Evolutionary conservation across 2,113 vertebrate species (phyloP).

Genomic region (Brachyhypopomus gauderio): DNA sequence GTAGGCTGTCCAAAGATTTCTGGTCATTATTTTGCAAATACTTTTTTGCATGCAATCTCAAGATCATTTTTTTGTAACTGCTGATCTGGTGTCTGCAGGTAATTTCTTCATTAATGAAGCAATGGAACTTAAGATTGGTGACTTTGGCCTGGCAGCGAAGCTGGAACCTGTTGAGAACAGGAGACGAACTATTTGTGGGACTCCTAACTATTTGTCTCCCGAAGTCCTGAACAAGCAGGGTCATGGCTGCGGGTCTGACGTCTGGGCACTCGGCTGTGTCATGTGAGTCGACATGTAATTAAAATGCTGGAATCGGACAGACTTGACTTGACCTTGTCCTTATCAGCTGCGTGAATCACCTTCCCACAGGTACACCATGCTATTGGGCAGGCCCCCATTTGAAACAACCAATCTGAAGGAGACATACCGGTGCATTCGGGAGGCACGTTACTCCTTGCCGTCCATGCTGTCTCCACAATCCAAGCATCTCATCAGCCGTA

Average conservation of each 20-base stretch:
- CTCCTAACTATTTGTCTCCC: conserved; percentile 86
- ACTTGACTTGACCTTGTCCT: background rate
- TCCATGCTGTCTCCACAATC: conserved; percentile 81
- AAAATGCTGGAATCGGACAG: background rate
- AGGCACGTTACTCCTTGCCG: conserved; percentile 83
- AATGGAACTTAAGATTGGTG: conserved; percentile 86
- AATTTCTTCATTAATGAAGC: conserved; percentile 87
- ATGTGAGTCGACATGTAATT: conserved; percentile 76
- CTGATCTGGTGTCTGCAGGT: conserved; percentile 64
- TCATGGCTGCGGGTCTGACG: conserved; percentile 85
- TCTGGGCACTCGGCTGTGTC: conserved; percentile 88
- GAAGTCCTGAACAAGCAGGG: conserved; percentile 89
- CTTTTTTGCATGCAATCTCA: background rate
- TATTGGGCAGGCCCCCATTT: conserved; percentile 85
- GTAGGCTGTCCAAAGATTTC: conserved; percentile 59
- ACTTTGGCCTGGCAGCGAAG: conserved; percentile 85
- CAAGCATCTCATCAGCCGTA: conserved; percentile 83
- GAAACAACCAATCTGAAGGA: conserved; percentile 90
- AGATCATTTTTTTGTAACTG: background rate
- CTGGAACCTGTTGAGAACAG: conserved; percentile 84
- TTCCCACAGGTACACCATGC: conserved; percentile 83
- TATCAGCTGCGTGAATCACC: background rate
- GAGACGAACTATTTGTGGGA: conserved; percentile 85
- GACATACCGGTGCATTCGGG: conserved; percentile 86
- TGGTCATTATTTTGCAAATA: background rate